Evolutionary conservation across 2,888 invertebrate genomes (phyloP).

Genomic region (Odontocolon sp.): DNA sequence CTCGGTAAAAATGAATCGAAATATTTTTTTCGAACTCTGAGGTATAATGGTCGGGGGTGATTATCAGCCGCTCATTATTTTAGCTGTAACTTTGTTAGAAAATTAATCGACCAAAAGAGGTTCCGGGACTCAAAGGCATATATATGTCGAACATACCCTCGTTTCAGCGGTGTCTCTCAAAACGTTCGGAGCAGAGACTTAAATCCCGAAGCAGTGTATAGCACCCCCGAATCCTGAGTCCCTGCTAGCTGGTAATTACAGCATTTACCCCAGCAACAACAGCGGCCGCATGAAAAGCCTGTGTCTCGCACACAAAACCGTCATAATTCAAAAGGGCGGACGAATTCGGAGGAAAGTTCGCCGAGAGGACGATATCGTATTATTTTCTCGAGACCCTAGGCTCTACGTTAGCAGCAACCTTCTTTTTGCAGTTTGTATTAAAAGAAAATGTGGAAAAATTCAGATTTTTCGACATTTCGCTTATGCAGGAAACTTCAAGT

Average conservation of each 20-base stretch:
- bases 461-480: neutral
- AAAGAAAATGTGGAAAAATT: neutral
- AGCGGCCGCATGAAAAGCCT: neutral
- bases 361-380: neutral
- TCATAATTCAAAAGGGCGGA: constrained; percentile 65
- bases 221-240: neutral
- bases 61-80: no score
- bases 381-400: neutral
- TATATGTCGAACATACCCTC: neutral
- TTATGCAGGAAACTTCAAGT: neutral
- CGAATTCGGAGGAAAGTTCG: constrained; percentile 3
- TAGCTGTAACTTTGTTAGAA: neutral
- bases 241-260: constrained; percentile 63
- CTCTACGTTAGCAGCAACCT: neutral
- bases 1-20: neutral
- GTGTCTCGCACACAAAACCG: constrained; percentile 53
- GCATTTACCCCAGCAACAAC: constrained; percentile 50
- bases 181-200: constrained; percentile 45
- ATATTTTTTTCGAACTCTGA: no score
- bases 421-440: neutral
- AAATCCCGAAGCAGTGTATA: constrained; percentile 68
- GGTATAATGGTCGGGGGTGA: no score
- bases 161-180: neutral
- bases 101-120: neutral
- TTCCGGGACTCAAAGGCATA: neutral